Percentiles rank a stretch among this genome's conserved stretches.
These are phyloP conservation scores for Danio rerio DNA, from an alignment of 2,113 vertebrate species.

Conservation along the genomic window GRCz12tu NC_133185.1:1145501-1146000, in stretches of 20 bases:
- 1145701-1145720: slow-evolving; percentile 40
- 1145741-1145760: slow-evolving; percentile 48
- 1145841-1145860: slow-evolving; percentile 22
- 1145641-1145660: slow-evolving; percentile 35
- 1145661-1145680: slow-evolving; percentile 56
- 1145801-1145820: slow-evolving; percentile 44
- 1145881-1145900: slow-evolving; percentile 45
- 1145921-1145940: background rate
- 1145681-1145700: slow-evolving; percentile 39
- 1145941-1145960: background rate
- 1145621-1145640: slow-evolving; percentile 32
- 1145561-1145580: too few relatives aligned
- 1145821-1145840: slow-evolving; percentile 47
- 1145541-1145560: too few relatives aligned
- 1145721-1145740: slow-evolving; percentile 57
- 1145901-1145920: slow-evolving; percentile 16
- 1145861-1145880: slow-evolving; percentile 27
- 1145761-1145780: slow-evolving; percentile 54
- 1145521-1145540: too few relatives aligned
- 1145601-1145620: background rate
- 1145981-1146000: background rate
- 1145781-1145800: slow-evolving; percentile 47
- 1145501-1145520: too few relatives aligned
- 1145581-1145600: background rate
- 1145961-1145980: background rate